Base-by-base conservation (phyloP, 2,797 vertebrate genomes). In the Lagodon rhomboides region DNA sequence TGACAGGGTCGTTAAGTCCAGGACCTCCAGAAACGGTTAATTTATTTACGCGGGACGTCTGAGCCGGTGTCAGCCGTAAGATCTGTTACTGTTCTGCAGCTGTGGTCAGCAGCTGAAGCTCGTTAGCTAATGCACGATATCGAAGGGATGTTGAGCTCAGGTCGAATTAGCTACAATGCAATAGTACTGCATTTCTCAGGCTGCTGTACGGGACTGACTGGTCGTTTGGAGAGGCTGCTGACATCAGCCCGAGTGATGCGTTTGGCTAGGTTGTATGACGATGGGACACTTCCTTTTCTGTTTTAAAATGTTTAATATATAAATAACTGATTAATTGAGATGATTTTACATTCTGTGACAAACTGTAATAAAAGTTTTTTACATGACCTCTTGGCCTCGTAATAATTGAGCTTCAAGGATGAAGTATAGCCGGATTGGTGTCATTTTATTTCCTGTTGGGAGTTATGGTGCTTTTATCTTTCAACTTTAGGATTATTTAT, bases 301-400 rank as follows among this genome's bases (percentile, higher is more conserved):
- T 85, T 89, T 64, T 47, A 61, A 86, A 87, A 77, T 64, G 67
- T 86, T 87, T 93, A 86, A 90, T 88, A 85, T 89, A 90, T 90
- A 76, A 90, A 87, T 81, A 82, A 77, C 72, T 60, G 73, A 87
- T 86, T 58, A 66, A 84, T 65, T 54, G 55, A 80, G 69, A 80
- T 77, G 77, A 84, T 89, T 90, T 90, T 90, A 64, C 83, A 88
- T 86, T 70, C 59, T 87, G 84, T 89, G 54, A 76, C 78, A 85
- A 80, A 76, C 55, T 85, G 46, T 67, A 92, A 85, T 90, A 90
- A 91, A 90, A 75, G 1, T 80, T 91, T 93, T 92, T 66, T 92
- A 94, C 82, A 46, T 68, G 46, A 86, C 16, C 9, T 70, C 4
- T 62, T 58, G 13, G 49, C 23, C 27, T 82, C 16, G 0, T 2